A percentile compares a stretch with the other conserved stretches of the same genome.
phyloP scores from a whole-genome alignment of 2,888 invertebrate genomes.

The Eilema depressum region DNA sequence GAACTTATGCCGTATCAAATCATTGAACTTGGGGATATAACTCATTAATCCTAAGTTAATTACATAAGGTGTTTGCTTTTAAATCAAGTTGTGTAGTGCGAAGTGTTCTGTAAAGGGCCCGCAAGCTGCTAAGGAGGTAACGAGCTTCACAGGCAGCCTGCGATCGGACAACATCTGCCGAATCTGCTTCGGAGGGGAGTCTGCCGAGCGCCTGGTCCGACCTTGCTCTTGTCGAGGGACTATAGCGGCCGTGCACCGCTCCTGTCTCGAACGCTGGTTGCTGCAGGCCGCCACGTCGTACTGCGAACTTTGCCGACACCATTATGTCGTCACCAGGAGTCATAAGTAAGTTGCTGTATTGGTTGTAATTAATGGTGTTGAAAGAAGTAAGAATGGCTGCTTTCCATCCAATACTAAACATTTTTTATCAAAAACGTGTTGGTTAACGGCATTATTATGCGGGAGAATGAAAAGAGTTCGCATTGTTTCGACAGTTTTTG shows the following conservation, averaged over 20 bases:
- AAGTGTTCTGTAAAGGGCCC: constrained; percentile 53
- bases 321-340: constrained; percentile 78
- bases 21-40: background rate
- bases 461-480: too few relatives aligned
- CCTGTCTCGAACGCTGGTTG: constrained; percentile 83
- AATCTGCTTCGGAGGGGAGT: constrained; percentile 83
- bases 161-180: constrained; percentile 79
- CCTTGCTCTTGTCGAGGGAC: constrained; percentile 83
- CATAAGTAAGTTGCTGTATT: constrained; percentile 67
- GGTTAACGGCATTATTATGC: too few relatives aligned
- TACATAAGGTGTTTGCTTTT: background rate
- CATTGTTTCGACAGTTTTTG: too few relatives aligned
- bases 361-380: background rate
- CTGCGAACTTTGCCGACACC: constrained; percentile 83
- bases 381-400: too few relatives aligned
- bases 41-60: background rate
- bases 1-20: too few relatives aligned
- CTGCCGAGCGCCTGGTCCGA: constrained; percentile 79
- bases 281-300: constrained; percentile 81
- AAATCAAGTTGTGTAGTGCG: background rate
- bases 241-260: constrained; percentile 81
- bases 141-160: constrained; percentile 65
- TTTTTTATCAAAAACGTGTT: too few relatives aligned
- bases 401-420: too few relatives aligned
- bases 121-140: constrained; percentile 64